phyloP scores from a whole-genome alignment of 37 sponge, comb jelly and placozoan genomes.

The Oscarella lobularis region DNA sequence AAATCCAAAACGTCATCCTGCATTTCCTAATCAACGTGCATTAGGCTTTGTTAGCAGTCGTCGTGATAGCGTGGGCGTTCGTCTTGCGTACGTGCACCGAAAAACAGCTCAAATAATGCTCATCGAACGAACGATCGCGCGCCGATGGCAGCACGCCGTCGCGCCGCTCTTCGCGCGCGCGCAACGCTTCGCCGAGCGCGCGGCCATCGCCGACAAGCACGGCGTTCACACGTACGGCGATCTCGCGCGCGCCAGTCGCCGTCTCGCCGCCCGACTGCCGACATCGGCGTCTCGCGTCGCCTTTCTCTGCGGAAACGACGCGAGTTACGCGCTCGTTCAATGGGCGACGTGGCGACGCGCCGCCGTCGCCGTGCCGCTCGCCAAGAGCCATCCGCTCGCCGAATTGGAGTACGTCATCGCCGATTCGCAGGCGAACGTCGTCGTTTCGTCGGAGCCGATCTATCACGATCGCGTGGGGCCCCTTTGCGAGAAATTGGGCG shows the following conservation, averaged over 20 bases:
- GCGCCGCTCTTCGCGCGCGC: neutral
- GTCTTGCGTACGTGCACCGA: too few relatives aligned
- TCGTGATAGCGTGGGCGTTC: too few relatives aligned
- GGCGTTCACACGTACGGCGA: neutral
- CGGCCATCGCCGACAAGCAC: neutral
- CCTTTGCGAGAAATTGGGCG: neutral
- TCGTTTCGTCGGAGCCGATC: neutral
- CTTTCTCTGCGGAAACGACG: neutral
- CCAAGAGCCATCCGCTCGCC: neutral
- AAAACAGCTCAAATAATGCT: too few relatives aligned
- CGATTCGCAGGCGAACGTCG: neutral
- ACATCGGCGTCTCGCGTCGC: too few relatives aligned
- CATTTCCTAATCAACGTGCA: too few relatives aligned
- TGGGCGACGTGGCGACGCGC: neutral
- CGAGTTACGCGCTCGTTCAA: neutral
- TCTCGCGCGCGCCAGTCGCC: neutral
- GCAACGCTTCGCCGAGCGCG: neutral
- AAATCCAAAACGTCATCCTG: too few relatives aligned
- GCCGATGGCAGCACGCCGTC: too few relatives aligned
- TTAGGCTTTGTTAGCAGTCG: too few relatives aligned
- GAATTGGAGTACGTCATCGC: neutral
- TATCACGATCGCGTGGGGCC: neutral
- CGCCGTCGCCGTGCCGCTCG: neutral
- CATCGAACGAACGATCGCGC: too few relatives aligned
- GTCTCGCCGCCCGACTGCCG: too few relatives aligned